phyloP scores from a whole-genome alignment of 2,888 invertebrate genomes.

The Coleophora flavipennella region DNA sequence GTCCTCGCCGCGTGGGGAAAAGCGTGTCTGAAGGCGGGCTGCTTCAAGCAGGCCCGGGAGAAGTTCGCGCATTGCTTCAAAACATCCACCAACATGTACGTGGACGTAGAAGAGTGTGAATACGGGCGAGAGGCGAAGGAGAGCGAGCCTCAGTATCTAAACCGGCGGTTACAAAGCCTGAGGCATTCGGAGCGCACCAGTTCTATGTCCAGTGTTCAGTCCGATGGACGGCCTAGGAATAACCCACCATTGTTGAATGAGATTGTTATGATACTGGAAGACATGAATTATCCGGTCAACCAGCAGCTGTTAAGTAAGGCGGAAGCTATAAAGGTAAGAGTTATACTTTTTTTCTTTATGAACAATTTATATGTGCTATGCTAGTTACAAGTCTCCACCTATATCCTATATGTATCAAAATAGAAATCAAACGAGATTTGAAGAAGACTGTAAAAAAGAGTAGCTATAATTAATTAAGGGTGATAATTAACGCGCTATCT shows the following conservation, averaged over 20 bases:
- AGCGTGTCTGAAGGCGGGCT: constrained; percentile 84
- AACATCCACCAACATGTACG: constrained; percentile 38
- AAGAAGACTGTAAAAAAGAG: no score
- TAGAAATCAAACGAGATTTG: no score
- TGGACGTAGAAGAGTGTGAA: constrained; percentile 54
- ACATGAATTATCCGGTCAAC: constrained; percentile 69
- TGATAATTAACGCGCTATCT: no score
- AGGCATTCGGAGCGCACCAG: constrained; percentile 39
- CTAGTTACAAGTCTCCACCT: no score
- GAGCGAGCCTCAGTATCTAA: constrained; percentile 40
- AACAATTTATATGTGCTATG: no score
- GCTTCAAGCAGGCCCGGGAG: constrained; percentile 82
- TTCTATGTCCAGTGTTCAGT: constrained; percentile 45
- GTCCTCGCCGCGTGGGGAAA: constrained; percentile 93
- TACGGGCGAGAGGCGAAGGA: constrained; percentile 44
- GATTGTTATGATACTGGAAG: constrained; percentile 79
- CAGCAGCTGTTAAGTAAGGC: constrained; percentile 60
- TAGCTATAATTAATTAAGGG: no score
- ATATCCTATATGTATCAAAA: no score
- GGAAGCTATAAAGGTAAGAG: constrained; percentile 54
- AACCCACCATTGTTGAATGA: constrained; percentile 80
- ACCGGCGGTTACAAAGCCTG: constrained; percentile 34
- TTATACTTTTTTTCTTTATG: no score
- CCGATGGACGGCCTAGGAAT: constrained; percentile 66
- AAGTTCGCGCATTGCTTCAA: constrained; percentile 76